A percentile compares a stretch with the other conserved stretches of the same genome.
phyloP scores from a whole-genome alignment of 1,140 invertebrate species.

The Nasonia vitripennis region DNA sequence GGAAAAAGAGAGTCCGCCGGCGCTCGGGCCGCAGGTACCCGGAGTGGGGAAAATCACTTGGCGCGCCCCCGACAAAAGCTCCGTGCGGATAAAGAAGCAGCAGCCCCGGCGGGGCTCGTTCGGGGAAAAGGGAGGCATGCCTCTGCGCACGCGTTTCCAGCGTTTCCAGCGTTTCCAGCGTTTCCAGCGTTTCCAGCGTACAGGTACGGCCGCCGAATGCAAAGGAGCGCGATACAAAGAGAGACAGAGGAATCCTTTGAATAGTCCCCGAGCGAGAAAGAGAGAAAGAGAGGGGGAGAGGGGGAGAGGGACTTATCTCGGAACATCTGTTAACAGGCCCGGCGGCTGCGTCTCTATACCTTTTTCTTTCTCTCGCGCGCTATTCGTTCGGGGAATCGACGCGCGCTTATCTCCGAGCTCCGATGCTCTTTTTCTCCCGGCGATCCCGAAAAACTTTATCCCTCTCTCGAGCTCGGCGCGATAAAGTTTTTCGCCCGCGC shows the following conservation, averaged over 20 bases:
- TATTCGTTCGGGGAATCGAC: not conserved
- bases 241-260: not conserved
- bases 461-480: not conserved
- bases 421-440: conserved; percentile 18
- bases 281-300: conserved; percentile 5
- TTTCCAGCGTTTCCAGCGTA: not conserved
- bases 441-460: too few relatives aligned
- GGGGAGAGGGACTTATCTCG: conserved; percentile 44
- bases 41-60: conserved; percentile 14
- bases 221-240: not conserved
- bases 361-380: conserved; percentile 4
- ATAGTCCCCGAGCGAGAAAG: not conserved
- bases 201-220: not conserved
- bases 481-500: not conserved
- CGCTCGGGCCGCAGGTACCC: not conserved
- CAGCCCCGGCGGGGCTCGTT: not conserved
- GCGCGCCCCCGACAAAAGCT: conserved; percentile 17
- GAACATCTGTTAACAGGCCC: conserved; percentile 52
- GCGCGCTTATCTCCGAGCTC: conserved; percentile 21
- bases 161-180: too few relatives aligned
- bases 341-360: conserved; percentile 1
- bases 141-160: not conserved
- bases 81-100: not conserved
- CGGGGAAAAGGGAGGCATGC: not conserved
- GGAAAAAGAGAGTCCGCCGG: not conserved